These are phyloP conservation scores for Cynopterus brachyotis DNA, from an alignment of 2,113 vertebrate genomes.

Conservation along the genomic window DNA sequence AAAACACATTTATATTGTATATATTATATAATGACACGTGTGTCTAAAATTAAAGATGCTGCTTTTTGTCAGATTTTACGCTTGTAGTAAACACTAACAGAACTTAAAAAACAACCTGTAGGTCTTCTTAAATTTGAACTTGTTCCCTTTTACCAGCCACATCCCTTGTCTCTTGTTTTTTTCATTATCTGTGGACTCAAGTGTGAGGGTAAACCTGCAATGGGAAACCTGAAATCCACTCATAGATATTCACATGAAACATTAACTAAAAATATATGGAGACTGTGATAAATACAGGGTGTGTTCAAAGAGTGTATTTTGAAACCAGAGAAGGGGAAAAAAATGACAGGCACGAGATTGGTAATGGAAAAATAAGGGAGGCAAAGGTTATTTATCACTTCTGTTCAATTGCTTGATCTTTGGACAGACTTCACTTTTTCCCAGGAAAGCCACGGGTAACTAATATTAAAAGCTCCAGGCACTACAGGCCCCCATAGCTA, in stretches of 20 bases:
- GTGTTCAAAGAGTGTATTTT: constrained; percentile 61
- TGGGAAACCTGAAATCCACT: constrained; percentile 34
- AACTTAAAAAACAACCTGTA: background rate
- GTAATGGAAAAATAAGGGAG: constrained; percentile 70
- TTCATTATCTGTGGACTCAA: background rate
- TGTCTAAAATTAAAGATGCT: background rate
- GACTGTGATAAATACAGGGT: constrained; percentile 59
- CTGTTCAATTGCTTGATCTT: constrained; percentile 64
- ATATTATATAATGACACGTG: background rate
- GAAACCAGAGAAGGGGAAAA: constrained; percentile 26
- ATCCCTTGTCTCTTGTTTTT: background rate
- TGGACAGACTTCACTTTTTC: constrained; percentile 58
- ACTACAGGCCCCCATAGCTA: background rate
- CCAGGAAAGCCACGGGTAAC: background rate
- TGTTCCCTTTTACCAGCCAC: background rate
- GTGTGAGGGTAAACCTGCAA: background rate
- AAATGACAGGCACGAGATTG: constrained; percentile 34
- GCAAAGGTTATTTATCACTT: constrained; percentile 69
- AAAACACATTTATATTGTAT: background rate
- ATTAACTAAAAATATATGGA: constrained; percentile 72
- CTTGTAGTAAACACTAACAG: background rate
- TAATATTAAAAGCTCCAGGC: background rate
- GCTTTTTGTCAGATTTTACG: background rate
- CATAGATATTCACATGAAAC: constrained; percentile 68
- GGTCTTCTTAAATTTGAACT: background rate